Evolutionary conservation across 1,140 invertebrate species (phyloP).

Genomic region (Vanessa tameamea): DNA sequence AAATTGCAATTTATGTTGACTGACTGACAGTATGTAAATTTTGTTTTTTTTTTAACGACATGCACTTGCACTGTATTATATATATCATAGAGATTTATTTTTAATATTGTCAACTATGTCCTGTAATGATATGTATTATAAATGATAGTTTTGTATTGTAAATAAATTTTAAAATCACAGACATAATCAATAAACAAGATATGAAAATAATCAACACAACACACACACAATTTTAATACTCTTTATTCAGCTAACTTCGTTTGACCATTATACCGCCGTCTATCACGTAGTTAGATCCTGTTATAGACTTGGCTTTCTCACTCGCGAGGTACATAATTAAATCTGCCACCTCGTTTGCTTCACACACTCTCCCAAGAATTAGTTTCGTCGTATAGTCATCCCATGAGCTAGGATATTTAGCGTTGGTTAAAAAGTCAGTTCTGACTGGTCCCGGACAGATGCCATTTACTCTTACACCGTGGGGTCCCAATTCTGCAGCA

Average conservation of each 20-base stretch:
- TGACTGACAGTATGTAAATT: too few relatives aligned
- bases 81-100: too few relatives aligned
- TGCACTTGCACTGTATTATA: too few relatives aligned
- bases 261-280: constrained; percentile 36
- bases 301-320: constrained; percentile 86
- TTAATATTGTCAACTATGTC: too few relatives aligned
- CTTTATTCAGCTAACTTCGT: neutral
- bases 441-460: constrained; percentile 70
- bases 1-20: too few relatives aligned
- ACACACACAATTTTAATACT: neutral
- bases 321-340: constrained; percentile 88
- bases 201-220: too few relatives aligned
- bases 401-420: constrained; percentile 78
- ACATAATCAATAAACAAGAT: too few relatives aligned
- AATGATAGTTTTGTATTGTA: too few relatives aligned
- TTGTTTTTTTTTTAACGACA: too few relatives aligned
- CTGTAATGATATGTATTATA: too few relatives aligned
- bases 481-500: neutral
- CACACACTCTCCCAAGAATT: constrained; percentile 85
- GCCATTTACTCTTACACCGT: neutral
- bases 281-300: constrained; percentile 75
- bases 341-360: constrained; percentile 85
- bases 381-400: constrained; percentile 85
- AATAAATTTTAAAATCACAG: too few relatives aligned
- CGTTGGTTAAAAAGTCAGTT: constrained; percentile 83